Evolutionary conservation across 2,888 invertebrate species (phyloP).

Genomic region (Bombylius discolor): DNA sequence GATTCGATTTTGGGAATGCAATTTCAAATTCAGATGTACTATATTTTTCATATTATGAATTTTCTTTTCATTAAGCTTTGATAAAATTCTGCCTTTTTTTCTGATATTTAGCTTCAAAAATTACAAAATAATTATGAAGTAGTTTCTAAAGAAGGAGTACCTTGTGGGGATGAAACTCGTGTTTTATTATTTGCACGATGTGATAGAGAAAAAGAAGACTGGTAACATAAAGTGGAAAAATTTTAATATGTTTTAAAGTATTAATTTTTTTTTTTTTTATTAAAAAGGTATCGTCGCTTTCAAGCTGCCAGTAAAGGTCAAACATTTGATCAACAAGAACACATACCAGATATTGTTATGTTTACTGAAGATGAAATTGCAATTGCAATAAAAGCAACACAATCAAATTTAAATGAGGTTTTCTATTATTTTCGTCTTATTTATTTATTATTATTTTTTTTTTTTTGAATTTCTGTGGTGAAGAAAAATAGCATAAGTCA

Average conservation of each 20-base stretch:
- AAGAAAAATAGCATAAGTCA: background rate
- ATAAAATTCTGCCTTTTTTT: too few species aligned
- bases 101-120: conserved; percentile 22
- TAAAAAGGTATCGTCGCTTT: conserved; percentile 29
- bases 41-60: background rate
- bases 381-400: conserved; percentile 14
- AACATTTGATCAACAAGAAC: conserved; percentile 30
- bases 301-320: conserved; percentile 27
- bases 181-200: conserved; percentile 30
- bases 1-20: conserved; percentile 27
- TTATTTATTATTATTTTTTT: too few species aligned
- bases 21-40: conserved; percentile 32
- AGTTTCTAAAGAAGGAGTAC: conserved; percentile 18
- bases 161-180: conserved; percentile 33
- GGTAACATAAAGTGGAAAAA: conserved; percentile 16
- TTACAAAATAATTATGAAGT: conserved; percentile 20
- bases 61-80: too few species aligned
- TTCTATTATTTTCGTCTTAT: too few species aligned
- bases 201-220: conserved; percentile 35
- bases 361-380: conserved; percentile 28
- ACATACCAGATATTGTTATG: conserved; percentile 26
- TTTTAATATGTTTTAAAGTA: background rate
- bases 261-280: background rate
- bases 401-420: background rate
- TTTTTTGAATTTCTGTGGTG: too few species aligned